Base-by-base conservation (phyloP, 2,888 invertebrate species). In the Polydrusus tereticollis region DNA sequence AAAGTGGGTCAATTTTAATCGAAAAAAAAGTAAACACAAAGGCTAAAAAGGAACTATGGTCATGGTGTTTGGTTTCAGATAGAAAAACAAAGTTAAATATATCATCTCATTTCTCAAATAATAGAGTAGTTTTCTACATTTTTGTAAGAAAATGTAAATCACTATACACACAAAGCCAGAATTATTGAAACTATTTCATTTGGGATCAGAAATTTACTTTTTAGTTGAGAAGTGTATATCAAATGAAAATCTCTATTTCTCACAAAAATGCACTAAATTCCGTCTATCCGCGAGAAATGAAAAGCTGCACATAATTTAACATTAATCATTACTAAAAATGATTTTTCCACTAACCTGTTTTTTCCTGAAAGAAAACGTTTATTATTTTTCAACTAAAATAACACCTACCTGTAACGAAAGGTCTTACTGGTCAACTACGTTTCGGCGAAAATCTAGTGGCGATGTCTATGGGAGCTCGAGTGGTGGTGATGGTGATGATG, bases 391-490 rank as follows among this genome's bases (percentile, higher is more conserved):
- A 63, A 71, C 67, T 73, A 75, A 76, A 78, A 75, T 74, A 50
- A 18, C 69, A 73, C 73, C 83, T 85, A 85, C 85, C 85, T 85
- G 83, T 76, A 71, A 64, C 75, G 80, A 77, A 77, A 72, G 80
- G 81, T 82, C 84, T 85, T 85, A 85, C 84, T 84, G 83, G 83
- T 85, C 83, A 82, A 73, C 69, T 72, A 73, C 58, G 36, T 26
- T 55, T 60, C 47, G 58, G 41, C 18, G 66, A 50, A 14, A 14
- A 20, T 55, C 23, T 75, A 72, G 38, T 50, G 69, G 10, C 69
- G 69, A 23, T 72, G 75, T 14, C 70, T 41, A 38, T 72, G 72
- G 8, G 75, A 75, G 41, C 26, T 55, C 1, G 52, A 55, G 16
- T 73, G 62, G 33, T 71, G 71, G 43, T 55, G 68, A 29, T 75